Conservation (phyloP, 2,797 vertebrate genomes). For the Macropodus opercularis region DNA sequence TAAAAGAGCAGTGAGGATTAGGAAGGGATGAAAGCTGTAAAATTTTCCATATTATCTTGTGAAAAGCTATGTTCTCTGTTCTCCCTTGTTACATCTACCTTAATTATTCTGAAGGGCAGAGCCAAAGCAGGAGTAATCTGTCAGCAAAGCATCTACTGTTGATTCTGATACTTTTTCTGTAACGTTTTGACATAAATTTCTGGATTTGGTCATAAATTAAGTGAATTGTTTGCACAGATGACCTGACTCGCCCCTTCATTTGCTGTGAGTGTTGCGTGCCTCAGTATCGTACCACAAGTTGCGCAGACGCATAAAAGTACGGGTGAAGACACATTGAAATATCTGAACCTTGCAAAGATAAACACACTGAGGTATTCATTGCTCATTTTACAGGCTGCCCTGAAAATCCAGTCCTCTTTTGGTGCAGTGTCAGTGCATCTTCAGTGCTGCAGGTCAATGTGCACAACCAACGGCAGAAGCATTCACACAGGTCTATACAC, state of each 20-base stretch:
- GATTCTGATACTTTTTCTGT: slow-evolving; percentile 48
- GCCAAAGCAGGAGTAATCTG: slow-evolving; percentile 62
- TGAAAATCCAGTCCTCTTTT: slow-evolving; percentile 79
- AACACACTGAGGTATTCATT: slow-evolving; percentile 86
- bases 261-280: slow-evolving; percentile 74
- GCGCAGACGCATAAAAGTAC: slow-evolving; percentile 82
- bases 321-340: slow-evolving; percentile 82
- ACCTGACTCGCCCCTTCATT: slow-evolving; percentile 54
- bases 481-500: slow-evolving; percentile 32
- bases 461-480: slow-evolving; percentile 66
- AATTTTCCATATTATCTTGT: slow-evolving; percentile 87
- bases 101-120: slow-evolving; percentile 77
- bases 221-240: slow-evolving; percentile 68
- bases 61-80: slow-evolving; percentile 80
- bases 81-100: slow-evolving; percentile 77
- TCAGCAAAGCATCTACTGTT: slow-evolving; percentile 45
- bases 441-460: slow-evolving; percentile 74
- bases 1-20: slow-evolving; percentile 85
- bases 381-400: slow-evolving; percentile 83
- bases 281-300: slow-evolving; percentile 75
- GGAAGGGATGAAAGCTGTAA: slow-evolving; percentile 84
- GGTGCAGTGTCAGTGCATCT: slow-evolving; percentile 52
- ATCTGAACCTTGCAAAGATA: slow-evolving; percentile 85
- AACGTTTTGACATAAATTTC: slow-evolving; percentile 53
- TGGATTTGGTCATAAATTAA: slow-evolving; percentile 54